Percentiles rank a stretch among this genome's conserved stretches.
Evolutionary conservation across 37 sponge, comb jelly and placozoan species (phyloP).

Genomic region (Bolinopsis microptera): DNA sequence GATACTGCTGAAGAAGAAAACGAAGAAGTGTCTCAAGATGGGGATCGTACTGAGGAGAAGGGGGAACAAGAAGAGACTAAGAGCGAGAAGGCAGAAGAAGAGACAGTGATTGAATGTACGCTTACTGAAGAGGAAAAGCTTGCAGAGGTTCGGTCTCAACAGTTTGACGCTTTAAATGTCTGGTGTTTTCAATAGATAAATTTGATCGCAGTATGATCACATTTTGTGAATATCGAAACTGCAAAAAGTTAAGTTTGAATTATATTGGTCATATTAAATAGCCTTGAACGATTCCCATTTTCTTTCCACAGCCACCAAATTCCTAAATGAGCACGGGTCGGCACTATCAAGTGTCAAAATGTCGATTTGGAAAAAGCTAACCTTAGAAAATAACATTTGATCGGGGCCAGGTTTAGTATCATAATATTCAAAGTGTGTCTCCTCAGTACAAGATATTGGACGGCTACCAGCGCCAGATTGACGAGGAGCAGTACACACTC

Average conservation of each 20-base stretch:
- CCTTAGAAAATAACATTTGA: no score
- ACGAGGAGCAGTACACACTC: slow-evolving; percentile 51
- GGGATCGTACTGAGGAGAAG: neutral
- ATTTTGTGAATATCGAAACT: no score
- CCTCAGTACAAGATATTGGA: slow-evolving; percentile 27
- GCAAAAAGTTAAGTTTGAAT: no score
- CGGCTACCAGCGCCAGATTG: slow-evolving; percentile 33
- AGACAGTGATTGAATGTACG: slow-evolving; percentile 11
- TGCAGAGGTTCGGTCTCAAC: neutral
- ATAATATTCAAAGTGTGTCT: no score
- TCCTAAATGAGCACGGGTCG: no score
- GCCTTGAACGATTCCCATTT: no score
- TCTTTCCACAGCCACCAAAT: no score
- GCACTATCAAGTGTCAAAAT: no score
- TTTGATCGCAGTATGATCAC: no score
- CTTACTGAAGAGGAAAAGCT: slow-evolving; percentile 37
- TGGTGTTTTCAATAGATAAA: neutral
- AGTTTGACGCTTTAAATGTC: neutral
- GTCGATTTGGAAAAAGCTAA: no score
- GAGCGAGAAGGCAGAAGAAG: neutral
- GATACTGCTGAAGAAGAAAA: slow-evolving; percentile 18
- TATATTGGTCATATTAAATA: no score
- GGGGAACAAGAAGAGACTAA: neutral
- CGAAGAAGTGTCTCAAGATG: slow-evolving; percentile 5
- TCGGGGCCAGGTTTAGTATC: no score